Conservation (phyloP, 2,113 vertebrate genomes). For the Scalopus aquaticus region DNA sequence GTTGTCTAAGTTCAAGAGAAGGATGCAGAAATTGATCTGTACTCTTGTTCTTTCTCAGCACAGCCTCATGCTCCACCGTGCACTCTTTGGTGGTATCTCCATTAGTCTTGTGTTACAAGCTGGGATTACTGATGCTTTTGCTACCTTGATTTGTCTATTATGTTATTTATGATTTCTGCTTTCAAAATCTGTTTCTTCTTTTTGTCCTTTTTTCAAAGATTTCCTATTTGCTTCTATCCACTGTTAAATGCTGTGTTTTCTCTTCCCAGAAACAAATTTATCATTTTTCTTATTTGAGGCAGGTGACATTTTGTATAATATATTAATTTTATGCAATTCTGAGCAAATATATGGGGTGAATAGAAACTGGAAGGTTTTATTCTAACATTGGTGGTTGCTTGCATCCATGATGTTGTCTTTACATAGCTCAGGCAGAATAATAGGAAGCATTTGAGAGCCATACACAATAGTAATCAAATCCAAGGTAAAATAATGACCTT, state of each 20-base stretch:
- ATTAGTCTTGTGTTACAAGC: not conserved
- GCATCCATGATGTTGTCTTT: not conserved
- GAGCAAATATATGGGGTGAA: not conserved
- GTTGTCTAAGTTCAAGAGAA: not conserved
- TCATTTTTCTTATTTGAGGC: not conserved
- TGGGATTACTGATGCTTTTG: not conserved
- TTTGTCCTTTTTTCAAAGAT: not conserved
- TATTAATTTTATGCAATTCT: conserved; percentile 25
- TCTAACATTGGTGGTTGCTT: not conserved
- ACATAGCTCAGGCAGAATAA: conserved; percentile 20
- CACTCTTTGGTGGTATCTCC: not conserved
- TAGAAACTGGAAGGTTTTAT: not conserved
- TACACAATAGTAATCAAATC: not conserved
- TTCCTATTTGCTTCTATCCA: not conserved
- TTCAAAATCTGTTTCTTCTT: not conserved
- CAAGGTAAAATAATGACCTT: not conserved
- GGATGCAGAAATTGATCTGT: not conserved
- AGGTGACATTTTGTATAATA: not conserved
- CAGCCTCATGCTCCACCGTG: not conserved
- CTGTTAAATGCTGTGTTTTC: not conserved
- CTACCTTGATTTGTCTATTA: not conserved
- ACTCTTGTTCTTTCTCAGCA: not conserved
- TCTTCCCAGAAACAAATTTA: not conserved
- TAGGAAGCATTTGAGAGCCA: not conserved
- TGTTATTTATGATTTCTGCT: not conserved